Evolutionary conservation across 2,113 vertebrate species (phyloP).

Genomic region (Cercopithecus mona): DNA sequence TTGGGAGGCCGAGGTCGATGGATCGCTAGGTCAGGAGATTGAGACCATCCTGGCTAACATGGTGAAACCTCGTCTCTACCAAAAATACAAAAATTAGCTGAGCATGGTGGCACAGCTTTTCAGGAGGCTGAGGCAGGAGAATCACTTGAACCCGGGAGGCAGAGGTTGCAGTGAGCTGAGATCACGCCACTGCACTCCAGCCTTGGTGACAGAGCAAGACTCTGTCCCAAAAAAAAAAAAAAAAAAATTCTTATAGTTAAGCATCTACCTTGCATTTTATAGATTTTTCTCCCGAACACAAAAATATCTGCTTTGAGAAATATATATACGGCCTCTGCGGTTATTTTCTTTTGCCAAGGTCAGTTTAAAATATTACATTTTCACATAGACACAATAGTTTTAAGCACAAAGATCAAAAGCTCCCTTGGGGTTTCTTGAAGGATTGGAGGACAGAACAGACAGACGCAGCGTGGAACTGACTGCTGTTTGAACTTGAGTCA

Average conservation of each 20-base stretch:
- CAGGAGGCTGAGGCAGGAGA: too few species aligned
- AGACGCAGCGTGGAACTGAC: background rate
- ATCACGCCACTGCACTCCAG: too few species aligned
- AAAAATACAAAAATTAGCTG: too few species aligned
- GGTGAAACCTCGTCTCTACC: too few species aligned
- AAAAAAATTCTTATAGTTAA: background rate
- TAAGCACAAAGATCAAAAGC: background rate
- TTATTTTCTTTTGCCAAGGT: background rate
- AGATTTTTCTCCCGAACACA: conserved; percentile 36
- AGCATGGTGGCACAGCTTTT: too few species aligned
- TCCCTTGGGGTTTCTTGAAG: background rate
- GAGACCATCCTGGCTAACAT: too few species aligned
- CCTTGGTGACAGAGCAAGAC: too few species aligned
- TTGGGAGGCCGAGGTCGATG: too few species aligned
- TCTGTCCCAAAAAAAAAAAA: too few species aligned
- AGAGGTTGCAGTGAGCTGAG: too few species aligned
- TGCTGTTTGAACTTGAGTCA: background rate
- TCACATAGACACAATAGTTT: background rate
- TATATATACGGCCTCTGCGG: background rate
- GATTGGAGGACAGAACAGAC: background rate
- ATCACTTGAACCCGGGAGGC: too few species aligned
- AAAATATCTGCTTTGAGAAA: background rate
- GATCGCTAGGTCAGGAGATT: too few species aligned
- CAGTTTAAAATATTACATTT: background rate
- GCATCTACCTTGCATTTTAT: background rate